Percentiles rank a stretch among this genome's conserved stretches.
These are phyloP conservation scores for Asarcornis scutulata DNA, from an alignment of 2,113 vertebrate genomes.

Conservation along the genomic window DNA sequence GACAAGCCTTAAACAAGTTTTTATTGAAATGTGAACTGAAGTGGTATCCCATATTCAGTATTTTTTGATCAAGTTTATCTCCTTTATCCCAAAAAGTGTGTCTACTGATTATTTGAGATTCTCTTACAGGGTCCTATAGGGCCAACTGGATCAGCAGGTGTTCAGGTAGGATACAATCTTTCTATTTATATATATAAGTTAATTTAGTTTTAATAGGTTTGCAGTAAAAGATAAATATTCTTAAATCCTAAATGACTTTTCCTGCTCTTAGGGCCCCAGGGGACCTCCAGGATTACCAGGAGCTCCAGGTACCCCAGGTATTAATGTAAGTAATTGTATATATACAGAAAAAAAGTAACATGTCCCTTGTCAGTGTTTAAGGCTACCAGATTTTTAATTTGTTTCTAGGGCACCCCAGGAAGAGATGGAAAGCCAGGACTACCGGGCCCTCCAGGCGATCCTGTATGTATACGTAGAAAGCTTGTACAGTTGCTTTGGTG, in stretches of 20 bases:
- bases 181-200: neutral
- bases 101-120: conserved; percentile 37
- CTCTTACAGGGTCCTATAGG: conserved; percentile 86
- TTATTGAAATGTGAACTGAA: neutral
- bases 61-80: neutral
- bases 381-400: neutral
- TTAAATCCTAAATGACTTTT: neutral
- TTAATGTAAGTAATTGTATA: conserved; percentile 78
- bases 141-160: conserved; percentile 85
- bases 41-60: neutral
- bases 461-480: conserved; percentile 79
- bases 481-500: conserved; percentile 4
- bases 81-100: neutral
- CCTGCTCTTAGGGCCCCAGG: conserved; percentile 80
- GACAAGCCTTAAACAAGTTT: neutral
- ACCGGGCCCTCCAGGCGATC: conserved; percentile 93
- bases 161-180: conserved; percentile 80
- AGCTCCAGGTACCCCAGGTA: conserved; percentile 82
- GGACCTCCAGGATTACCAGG: conserved; percentile 88
- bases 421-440: conserved; percentile 89
- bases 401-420: conserved; percentile 89
- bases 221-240: neutral
- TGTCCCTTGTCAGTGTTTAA: neutral
- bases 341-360: neutral
- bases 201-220: neutral